Base-by-base conservation (phyloP, 2,888 invertebrate species). In the Tipula helvola region DNA sequence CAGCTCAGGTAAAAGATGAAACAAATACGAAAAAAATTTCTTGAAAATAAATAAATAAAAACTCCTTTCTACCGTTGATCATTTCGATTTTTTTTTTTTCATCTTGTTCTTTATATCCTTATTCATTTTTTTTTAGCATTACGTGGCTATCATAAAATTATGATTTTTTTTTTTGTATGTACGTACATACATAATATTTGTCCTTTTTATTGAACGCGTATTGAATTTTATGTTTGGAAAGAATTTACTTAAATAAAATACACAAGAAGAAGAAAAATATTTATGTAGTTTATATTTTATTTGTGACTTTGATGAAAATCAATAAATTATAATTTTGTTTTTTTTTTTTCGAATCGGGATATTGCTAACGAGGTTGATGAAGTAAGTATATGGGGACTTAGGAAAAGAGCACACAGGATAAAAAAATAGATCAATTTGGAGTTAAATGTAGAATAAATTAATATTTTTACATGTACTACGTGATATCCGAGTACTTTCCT, bases 1-100 rank as follows among this genome's bases (percentile, higher is more conserved):
- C 86, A 86, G 36, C 86, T 86, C 86, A 86, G 86, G 86, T 86
- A 86, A 86, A 86, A 86, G 86, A 86, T 86, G 86, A 86, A 86
- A 86, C 86, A 86, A 86, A 86, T 86, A 86, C 47, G 44, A 86
- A 71, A 71, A 71, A 86, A 84, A 86, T 36, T 13, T 36, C 1
- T 47, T 28, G 13, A 47, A 86, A 47, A 86, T 47, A 71, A 10
- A 71, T 28, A 71, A 28, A 71, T 85, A 41, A 85, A 41, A 85
- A 42, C 85, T 41, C 42, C 42, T 85, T 36, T 85, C 42, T 85
- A 42, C 42, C 42, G 18, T 42, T 85, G 18, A 36, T 85, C 42
- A 39, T 85, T 36, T 85, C 41, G 36, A 85, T 39, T 85, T 85
- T 39, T 85, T 28, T n/a, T 39, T 85, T 85, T 42, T 16, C 42